phyloP scores from a whole-genome alignment of 2,888 invertebrate genomes.

The Epirrhoe tristata region DNA sequence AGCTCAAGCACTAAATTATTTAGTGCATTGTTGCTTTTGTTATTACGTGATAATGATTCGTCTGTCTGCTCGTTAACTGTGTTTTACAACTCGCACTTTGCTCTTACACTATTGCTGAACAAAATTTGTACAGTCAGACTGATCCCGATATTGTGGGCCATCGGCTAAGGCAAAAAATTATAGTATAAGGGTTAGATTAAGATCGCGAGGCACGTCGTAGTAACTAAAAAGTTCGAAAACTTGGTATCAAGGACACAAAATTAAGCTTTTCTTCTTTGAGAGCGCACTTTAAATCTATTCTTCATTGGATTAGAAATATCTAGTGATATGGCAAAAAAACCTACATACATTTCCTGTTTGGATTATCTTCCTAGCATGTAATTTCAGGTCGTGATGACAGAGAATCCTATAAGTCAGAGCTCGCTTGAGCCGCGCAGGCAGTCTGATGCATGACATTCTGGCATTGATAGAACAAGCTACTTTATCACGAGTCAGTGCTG shows the following conservation, averaged over 20 bases:
- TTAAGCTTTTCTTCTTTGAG: no score
- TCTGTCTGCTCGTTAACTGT: constrained; percentile 46
- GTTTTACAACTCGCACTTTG: constrained; percentile 50
- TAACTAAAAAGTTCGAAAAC: no score
- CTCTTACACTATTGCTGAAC: constrained; percentile 38
- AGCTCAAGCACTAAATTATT: constrained; percentile 62
- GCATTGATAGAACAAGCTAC: neutral
- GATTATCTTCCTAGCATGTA: neutral
- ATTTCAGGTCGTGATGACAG: neutral
- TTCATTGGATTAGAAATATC: no score
- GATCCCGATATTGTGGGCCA: neutral
- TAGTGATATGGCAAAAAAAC: no score
- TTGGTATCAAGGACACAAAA: no score
- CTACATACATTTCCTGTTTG: neutral
- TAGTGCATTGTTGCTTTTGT: constrained; percentile 56
- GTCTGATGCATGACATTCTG: no score
- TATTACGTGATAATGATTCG: constrained; percentile 63
- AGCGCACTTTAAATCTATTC: no score
- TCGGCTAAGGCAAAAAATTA: no score
- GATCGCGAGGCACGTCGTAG: no score
- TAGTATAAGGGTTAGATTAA: no score
- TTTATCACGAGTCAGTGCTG: neutral
- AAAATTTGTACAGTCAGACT: constrained; percentile 13
- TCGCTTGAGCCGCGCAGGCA: no score
- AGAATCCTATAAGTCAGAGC: no score